Evolutionary conservation across 2,113 vertebrate genomes (phyloP).

Genomic region (Gymnorhina tibicen): DNA sequence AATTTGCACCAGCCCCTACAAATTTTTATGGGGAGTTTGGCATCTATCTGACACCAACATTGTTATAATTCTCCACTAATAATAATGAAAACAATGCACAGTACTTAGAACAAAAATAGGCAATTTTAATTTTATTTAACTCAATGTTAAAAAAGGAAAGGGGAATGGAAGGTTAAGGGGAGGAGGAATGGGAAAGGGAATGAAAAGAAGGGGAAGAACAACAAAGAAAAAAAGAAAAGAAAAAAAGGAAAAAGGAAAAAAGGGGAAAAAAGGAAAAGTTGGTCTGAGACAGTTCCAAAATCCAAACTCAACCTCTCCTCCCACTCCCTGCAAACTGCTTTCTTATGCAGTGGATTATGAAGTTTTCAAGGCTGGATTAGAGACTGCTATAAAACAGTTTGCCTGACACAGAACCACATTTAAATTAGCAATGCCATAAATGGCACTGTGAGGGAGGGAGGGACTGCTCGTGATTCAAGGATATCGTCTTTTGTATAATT

Average conservation of each 20-base stretch:
- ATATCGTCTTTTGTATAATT: background rate
- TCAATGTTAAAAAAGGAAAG: background rate
- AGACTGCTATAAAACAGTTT: constrained; percentile 38
- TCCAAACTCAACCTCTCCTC: background rate
- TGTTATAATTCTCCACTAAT: background rate
- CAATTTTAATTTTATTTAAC: background rate
- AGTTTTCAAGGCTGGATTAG: constrained; percentile 20
- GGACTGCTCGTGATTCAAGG: constrained; percentile 22
- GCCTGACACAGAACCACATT: constrained; percentile 15
- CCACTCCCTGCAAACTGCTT: background rate
- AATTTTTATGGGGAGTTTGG: background rate
- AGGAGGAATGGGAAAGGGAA: background rate
- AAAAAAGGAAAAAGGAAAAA: rapidly evolving
- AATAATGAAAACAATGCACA: background rate
- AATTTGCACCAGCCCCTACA: background rate
- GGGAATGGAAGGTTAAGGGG: background rate
- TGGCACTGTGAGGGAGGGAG: background rate
- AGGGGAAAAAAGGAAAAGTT: rapidly evolving
- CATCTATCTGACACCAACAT: background rate
- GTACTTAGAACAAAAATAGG: background rate
- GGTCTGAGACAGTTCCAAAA: background rate
- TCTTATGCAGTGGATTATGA: background rate
- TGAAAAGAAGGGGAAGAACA: background rate
- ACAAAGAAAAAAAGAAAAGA: no score
- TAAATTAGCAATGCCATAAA: constrained; percentile 61